Evolutionary conservation across 1,140 invertebrate species (phyloP).

Genomic region (Paracyclopina nana): DNA sequence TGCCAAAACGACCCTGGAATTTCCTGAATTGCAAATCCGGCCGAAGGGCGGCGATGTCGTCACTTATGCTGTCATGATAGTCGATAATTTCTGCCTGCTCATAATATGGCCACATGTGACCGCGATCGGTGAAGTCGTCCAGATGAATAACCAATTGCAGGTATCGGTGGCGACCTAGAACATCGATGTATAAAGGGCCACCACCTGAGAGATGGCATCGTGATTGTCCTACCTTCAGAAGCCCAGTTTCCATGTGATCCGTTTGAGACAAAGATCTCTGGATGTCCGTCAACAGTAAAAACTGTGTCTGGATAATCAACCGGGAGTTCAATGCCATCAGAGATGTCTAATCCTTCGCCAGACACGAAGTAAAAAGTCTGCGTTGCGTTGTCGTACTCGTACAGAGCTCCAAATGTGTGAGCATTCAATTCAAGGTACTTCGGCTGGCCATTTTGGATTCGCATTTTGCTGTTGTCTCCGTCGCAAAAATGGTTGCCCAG

Average conservation of each 20-base stretch:
- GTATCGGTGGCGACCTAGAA: conserved; percentile 19
- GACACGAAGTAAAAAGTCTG: conserved; percentile 17
- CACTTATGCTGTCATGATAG: too few relatives aligned
- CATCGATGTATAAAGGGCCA: not conserved
- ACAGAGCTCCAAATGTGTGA: conserved; percentile 19
- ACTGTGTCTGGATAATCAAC: conserved; percentile 16
- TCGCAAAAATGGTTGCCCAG: conserved; percentile 9
- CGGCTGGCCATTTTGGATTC: not conserved
- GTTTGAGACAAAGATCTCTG: conserved; percentile 19
- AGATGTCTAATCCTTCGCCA: conserved; percentile 15
- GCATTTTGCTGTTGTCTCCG: not conserved
- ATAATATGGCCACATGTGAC: conserved; percentile 20
- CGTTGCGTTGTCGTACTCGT: conserved; percentile 18
- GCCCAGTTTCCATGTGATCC: conserved; percentile 21
- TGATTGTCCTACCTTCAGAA: conserved; percentile 17
- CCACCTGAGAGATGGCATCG: too few relatives aligned
- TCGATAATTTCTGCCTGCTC: conserved; percentile 17
- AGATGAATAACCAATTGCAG: conserved; percentile 18
- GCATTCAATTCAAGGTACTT: conserved; percentile 12
- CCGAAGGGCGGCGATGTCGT: too few relatives aligned
- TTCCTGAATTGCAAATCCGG: too few relatives aligned
- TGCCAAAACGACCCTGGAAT: too few relatives aligned
- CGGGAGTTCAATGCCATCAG: conserved; percentile 6
- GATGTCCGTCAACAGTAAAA: conserved; percentile 19
- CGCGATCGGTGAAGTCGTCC: conserved; percentile 18